A percentile compares a stretch with the other conserved stretches of the same genome.
Evolutionary conservation across 2,113 vertebrate species (phyloP).

Genomic region (Anthoscopus minutus): DNA sequence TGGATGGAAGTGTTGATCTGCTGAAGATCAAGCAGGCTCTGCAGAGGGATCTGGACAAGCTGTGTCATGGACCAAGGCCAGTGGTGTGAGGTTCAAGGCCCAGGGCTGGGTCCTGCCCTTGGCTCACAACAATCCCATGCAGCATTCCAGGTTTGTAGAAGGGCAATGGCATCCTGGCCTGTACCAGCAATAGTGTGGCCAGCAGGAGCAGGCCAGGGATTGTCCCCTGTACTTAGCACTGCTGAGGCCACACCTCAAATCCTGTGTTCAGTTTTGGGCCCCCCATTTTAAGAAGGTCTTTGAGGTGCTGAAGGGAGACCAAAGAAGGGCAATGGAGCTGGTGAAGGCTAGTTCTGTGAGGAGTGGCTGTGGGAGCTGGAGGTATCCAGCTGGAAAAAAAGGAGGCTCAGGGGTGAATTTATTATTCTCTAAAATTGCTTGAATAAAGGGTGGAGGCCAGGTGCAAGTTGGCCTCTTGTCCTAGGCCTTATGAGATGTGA

Average conservation of each 20-base stretch:
- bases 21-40: not conserved
- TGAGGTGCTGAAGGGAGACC: not conserved
- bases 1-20: not conserved
- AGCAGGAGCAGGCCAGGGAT: not conserved
- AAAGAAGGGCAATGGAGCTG: not conserved
- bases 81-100: not conserved
- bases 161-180: not conserved
- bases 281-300: not conserved
- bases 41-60: not conserved
- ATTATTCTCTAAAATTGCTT: not conserved
- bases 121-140: not conserved
- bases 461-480: not conserved
- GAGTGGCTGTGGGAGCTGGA: not conserved
- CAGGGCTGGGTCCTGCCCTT: not conserved
- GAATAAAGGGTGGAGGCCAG: not conserved
- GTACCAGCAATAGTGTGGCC: not conserved
- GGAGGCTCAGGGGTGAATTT: not conserved
- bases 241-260: not conserved
- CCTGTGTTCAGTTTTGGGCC: not conserved
- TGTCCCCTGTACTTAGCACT: no score
- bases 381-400: not conserved
- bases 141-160: not conserved
- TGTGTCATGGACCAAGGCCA: not conserved
- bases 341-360: not conserved
- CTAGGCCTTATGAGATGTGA: not conserved